Evolutionary conservation across 2,113 vertebrate species (phyloP).

Genomic region (Podarcis muralis): DNA sequence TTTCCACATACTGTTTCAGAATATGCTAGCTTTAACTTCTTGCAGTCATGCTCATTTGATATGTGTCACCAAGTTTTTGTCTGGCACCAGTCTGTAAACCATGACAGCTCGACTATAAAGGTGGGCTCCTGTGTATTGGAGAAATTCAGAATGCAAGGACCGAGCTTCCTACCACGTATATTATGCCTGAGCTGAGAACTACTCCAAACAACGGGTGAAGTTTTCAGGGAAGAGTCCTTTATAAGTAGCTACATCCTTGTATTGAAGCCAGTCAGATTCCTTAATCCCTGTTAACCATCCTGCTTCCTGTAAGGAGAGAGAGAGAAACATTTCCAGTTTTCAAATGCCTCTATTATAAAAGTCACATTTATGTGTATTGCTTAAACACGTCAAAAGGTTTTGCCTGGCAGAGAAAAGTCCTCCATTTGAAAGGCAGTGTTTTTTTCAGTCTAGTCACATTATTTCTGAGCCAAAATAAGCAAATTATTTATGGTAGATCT

Average conservation of each 20-base stretch:
- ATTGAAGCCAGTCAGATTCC: conserved; percentile 88
- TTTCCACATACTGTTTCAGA: conserved; percentile 64
- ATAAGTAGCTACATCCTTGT: conserved; percentile 74
- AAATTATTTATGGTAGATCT: neutral
- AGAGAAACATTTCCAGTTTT: conserved; percentile 14
- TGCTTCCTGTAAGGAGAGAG: conserved; percentile 86
- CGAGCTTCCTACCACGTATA: conserved; percentile 39
- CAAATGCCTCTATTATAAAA: neutral
- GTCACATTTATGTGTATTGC: neutral
- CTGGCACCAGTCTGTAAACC: conserved; percentile 69
- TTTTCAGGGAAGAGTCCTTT: conserved; percentile 98
- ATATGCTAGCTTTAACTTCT: conserved; percentile 69
- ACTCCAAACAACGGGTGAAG: conserved; percentile 87
- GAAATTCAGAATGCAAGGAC: conserved; percentile 65
- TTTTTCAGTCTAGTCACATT: neutral
- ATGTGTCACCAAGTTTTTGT: conserved; percentile 64
- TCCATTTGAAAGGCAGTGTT: neutral
- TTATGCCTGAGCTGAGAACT: conserved; percentile 39
- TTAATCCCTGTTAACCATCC: conserved; percentile 94
- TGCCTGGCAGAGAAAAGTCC: neutral
- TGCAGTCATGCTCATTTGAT: conserved; percentile 72
- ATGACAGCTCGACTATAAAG: conserved; percentile 61
- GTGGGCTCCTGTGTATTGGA: conserved; percentile 66
- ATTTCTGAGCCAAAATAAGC: neutral
- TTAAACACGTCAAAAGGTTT: neutral